phyloP scores from a whole-genome alignment of 1,140 invertebrate species.

The Pararge aegeria region DNA sequence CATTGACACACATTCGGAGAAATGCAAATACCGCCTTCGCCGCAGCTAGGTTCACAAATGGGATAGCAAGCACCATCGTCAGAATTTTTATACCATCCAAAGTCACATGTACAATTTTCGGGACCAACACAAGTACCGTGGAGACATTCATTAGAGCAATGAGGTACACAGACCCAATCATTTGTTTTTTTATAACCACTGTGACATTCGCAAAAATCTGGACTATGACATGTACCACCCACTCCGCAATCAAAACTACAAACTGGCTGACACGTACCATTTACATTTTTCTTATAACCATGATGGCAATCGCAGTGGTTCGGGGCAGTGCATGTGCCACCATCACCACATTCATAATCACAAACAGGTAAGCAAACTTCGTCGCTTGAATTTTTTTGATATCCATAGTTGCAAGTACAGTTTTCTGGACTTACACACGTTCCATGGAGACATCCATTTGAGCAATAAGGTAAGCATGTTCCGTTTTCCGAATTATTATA shows the following conservation, averaged over 20 bases:
- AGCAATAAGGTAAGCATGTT: slow-evolving; percentile 30
- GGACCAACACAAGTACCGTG: slow-evolving; percentile 32
- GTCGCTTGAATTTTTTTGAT: slow-evolving; percentile 14
- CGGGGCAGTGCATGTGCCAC: slow-evolving; percentile 24
- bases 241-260: slow-evolving; percentile 56
- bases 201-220: slow-evolving; percentile 77
- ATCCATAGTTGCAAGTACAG: slow-evolving; percentile 34
- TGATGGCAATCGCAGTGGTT: slow-evolving; percentile 25
- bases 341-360: slow-evolving; percentile 43
- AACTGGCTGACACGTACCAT: slow-evolving; percentile 59
- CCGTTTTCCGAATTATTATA: slow-evolving; percentile 48
- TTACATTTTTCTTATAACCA: slow-evolving; percentile 44
- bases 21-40: slow-evolving; percentile 65
- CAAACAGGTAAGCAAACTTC: slow-evolving; percentile 63
- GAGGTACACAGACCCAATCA: slow-evolving; percentile 35
- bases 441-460: slow-evolving; percentile 27
- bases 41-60: slow-evolving; percentile 58
- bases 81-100: slow-evolving; percentile 26
- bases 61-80: slow-evolving; percentile 48
- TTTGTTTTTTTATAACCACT: slow-evolving; percentile 56
- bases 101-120: slow-evolving; percentile 29
- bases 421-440: slow-evolving; percentile 31
- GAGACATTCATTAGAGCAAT: slow-evolving; percentile 26
- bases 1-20: slow-evolving; percentile 78
- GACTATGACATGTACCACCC: slow-evolving; percentile 71